These are phyloP conservation scores for Microchirus variegatus DNA, from an alignment of 2,797 vertebrate species.

Conservation along the genomic window DNA sequence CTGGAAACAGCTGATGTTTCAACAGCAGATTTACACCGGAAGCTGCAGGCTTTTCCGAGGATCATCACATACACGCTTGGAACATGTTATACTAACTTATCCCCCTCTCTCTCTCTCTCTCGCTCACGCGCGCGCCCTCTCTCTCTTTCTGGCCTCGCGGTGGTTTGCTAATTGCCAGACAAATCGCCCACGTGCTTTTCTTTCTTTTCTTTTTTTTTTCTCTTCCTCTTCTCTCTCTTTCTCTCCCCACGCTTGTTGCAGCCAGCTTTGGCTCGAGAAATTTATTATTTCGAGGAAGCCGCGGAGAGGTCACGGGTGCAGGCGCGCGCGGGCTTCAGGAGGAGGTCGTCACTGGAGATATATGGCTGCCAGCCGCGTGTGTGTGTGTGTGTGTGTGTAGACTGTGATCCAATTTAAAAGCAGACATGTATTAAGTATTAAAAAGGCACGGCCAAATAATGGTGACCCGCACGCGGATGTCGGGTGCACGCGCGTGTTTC, in stretches of 20 bases:
- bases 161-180: slow-evolving; percentile 82
- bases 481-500: not conserved
- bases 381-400: slow-evolving; percentile 7
- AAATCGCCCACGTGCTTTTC: slow-evolving; percentile 68
- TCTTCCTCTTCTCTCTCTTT: no score
- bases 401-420: slow-evolving; percentile 55
- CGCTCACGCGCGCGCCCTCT: no score
- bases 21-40: slow-evolving; percentile 38
- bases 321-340: slow-evolving; percentile 63
- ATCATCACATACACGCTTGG: slow-evolving; percentile 1
- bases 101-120: slow-evolving; percentile 35
- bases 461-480: slow-evolving; percentile 39
- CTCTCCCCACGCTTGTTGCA: slow-evolving; percentile 31
- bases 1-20: slow-evolving; percentile 30
- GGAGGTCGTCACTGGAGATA: slow-evolving; percentile 77
- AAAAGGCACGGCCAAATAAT: slow-evolving; percentile 58
- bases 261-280: slow-evolving; percentile 67
- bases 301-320: slow-evolving; percentile 74
- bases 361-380: slow-evolving; percentile 67
- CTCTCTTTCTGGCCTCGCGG: slow-evolving; percentile 53
- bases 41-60: slow-evolving; percentile 13
- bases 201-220: no score
- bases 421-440: slow-evolving; percentile 73
- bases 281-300: slow-evolving; percentile 77
- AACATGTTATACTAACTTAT: slow-evolving; percentile 7